A percentile compares a stretch with the other conserved stretches of the same genome.
Conservation (phyloP, 92 coral and sea anemone genomes). For the Ricordea florida region DNA sequence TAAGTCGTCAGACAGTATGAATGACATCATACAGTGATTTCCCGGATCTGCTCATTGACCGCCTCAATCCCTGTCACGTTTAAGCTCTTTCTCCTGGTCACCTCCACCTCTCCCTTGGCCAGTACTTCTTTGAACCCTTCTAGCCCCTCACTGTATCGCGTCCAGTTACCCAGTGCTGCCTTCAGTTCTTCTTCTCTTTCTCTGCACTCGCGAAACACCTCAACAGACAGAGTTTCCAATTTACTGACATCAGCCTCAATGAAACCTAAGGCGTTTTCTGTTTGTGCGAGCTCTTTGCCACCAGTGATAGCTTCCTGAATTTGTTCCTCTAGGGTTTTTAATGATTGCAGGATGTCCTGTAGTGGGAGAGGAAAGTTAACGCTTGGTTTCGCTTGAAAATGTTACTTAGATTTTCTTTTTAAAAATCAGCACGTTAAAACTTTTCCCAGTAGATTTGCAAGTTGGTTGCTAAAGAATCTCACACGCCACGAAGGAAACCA, state of each 20-base stretch:
- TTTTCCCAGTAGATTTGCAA: too few relatives aligned
- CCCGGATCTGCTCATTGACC: slow-evolving; percentile 64
- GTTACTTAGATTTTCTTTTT: too few relatives aligned
- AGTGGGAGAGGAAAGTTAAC: too few relatives aligned
- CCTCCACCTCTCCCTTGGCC: slow-evolving; percentile 88
- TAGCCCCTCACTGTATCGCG: slow-evolving; percentile 56
- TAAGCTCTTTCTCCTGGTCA: slow-evolving; percentile 73
- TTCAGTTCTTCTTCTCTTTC: slow-evolving; percentile 73
- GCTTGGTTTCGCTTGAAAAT: too few relatives aligned
- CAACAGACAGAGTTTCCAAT: slow-evolving; percentile 69
- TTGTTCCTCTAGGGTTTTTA: slow-evolving; percentile 63
- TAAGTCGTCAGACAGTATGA: too few relatives aligned
- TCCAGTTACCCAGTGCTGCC: slow-evolving; percentile 73
- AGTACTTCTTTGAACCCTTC: slow-evolving; percentile 78
- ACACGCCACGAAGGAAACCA: too few relatives aligned
- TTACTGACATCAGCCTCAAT: slow-evolving; percentile 51
- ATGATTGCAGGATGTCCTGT: slow-evolving; percentile 64
- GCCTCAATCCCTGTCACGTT: slow-evolving; percentile 74
- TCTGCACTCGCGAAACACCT: slow-evolving; percentile 50
- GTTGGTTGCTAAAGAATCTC: too few relatives aligned
- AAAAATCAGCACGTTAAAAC: too few relatives aligned
- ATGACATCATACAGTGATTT: slow-evolving; percentile 69
- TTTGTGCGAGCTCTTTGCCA: slow-evolving; percentile 50
- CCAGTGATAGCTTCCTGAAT: slow-evolving; percentile 63
- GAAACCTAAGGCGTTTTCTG: slow-evolving; percentile 48